Base-by-base conservation (phyloP, 2,888 invertebrate species). In the Cremastinae sp. region DNA sequence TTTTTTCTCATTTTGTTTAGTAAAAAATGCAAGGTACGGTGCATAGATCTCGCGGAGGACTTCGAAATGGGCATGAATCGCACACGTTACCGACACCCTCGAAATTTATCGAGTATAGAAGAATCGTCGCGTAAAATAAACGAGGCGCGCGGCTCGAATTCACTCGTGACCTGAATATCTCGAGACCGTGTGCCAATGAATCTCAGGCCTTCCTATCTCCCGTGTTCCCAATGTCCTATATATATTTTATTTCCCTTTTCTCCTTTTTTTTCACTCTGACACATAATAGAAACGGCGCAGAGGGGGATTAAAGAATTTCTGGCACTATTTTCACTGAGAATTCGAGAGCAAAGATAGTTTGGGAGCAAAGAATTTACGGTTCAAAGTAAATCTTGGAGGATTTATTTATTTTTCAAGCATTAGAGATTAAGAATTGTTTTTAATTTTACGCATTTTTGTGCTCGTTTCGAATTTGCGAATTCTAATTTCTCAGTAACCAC, bases 101-200 rank as follows among this genome's bases (percentile, higher is more conserved):
- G 78, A 72, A 80, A 80, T 82, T 80, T 80, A 83, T 82, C 76
- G 80, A 71, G 65, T 66, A n/a, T n/a, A 79, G 79, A 82, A 82
- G 80, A 81, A 82, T 81, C 75, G 81, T 79, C 74, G 78, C 62
- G 47, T 49, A 75, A 53, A 72, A 75, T 69, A 69, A 73, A 73
- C 72, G 66, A 76, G 61, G 61, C 41, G 45, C 28, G 47, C 14
- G 47, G 55, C 71, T 66, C 61, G 59, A 70, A 71, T 59, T 75
- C 66, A 66, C 65, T 66, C 56, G 75, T 59, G 75, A 75, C 66
- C 55, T 62, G 71, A 61, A 70, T n/a, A n/a, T 41, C 49, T 55
- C 49, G n/a, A 37, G 51, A 3, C 20, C 58, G 3, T 20, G 9
- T 68, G 66, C 51, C 71, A 61, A 66, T 73, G 55, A 72, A 75